Percentiles rank a stretch among this genome's conserved stretches.
These are phyloP conservation scores for Hermaeophaga mercurialis DNA, from an alignment of 2,888 invertebrate species.

Conservation along the genomic window DNA sequence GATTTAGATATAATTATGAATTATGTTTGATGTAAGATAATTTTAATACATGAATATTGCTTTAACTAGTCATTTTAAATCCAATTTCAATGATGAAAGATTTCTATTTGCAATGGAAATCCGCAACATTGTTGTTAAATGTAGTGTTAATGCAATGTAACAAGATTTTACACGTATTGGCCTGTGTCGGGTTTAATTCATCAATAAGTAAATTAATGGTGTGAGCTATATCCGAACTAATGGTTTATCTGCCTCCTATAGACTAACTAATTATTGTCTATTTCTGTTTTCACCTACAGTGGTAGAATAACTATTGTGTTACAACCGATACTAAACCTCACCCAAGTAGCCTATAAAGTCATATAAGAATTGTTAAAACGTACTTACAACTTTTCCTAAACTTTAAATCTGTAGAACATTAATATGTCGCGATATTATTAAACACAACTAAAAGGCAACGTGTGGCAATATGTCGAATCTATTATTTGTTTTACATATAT, in stretches of 20 bases:
- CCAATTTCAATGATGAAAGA: neutral
- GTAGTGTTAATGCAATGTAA: slow-evolving; percentile 22
- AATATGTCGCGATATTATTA: no score
- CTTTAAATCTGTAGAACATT: no score
- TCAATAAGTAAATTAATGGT: slow-evolving; percentile 31
- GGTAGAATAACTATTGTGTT: no score
- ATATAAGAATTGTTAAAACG: no score
- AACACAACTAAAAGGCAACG: no score
- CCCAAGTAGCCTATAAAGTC: no score
- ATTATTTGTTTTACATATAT: no score
- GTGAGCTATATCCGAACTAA: slow-evolving; percentile 32
- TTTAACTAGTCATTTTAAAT: neutral
- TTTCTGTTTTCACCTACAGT: slow-evolving; percentile 37
- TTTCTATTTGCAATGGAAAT: slow-evolving; percentile 3
- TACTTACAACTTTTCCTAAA: no score
- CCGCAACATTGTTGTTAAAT: slow-evolving; percentile 17
- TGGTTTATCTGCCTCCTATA: slow-evolving; percentile 34
- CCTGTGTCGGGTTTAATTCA: slow-evolving; percentile 25
- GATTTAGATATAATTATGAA: no score
- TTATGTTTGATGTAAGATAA: no score
- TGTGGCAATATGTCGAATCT: no score
- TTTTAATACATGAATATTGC: neutral
- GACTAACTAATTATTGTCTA: slow-evolving; percentile 44
- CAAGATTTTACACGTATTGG: slow-evolving; percentile 22
- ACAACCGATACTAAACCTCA: no score